Percentiles rank a stretch among this genome's conserved stretches.
phyloP scores from a whole-genome alignment of 1,140 invertebrate genomes.

The Drosophila kurseongensis region DNA sequence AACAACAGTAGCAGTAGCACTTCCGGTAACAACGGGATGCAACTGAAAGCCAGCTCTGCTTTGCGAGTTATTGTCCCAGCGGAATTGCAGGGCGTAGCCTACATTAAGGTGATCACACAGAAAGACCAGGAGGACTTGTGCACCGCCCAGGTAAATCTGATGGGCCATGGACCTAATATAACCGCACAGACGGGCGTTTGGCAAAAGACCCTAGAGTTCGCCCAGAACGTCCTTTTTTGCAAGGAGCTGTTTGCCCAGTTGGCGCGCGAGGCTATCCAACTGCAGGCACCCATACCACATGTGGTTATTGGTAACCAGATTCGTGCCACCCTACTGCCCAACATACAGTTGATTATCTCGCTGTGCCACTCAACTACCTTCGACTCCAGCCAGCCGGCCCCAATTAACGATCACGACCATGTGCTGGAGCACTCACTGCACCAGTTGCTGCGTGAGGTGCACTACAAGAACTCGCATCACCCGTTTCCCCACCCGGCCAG shows the following conservation, averaged over 20 bases:
- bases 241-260: constrained; percentile 98
- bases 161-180: constrained; percentile 88
- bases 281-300: constrained; percentile 96
- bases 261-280: constrained; percentile 96
- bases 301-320: constrained; percentile 99
- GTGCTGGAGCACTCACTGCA: constrained; percentile 98
- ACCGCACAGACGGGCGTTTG: constrained; percentile 90
- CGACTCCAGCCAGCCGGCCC: constrained; percentile 88
- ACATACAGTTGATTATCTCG: constrained; percentile 94
- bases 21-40: constrained; percentile 68
- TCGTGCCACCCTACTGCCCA: constrained; percentile 96
- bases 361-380: constrained; percentile 90
- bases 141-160: constrained; percentile 89
- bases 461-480: constrained; percentile 96
- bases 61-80: constrained; percentile 95
- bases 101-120: constrained; percentile 97
- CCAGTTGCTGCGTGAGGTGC: constrained; percentile 95
- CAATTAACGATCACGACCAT: constrained; percentile 94
- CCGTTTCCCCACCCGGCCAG: constrained; percentile 97
- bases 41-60: constrained; percentile 89
- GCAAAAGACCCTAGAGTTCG: constrained; percentile 97
- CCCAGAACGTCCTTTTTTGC: constrained; percentile 98
- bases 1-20: constrained; percentile 50
- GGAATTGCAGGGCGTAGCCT: constrained; percentile 97
- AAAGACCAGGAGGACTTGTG: constrained; percentile 95